Conservation (phyloP, 2,113 vertebrate species). For the Prionailurus bengalensis region DNA sequence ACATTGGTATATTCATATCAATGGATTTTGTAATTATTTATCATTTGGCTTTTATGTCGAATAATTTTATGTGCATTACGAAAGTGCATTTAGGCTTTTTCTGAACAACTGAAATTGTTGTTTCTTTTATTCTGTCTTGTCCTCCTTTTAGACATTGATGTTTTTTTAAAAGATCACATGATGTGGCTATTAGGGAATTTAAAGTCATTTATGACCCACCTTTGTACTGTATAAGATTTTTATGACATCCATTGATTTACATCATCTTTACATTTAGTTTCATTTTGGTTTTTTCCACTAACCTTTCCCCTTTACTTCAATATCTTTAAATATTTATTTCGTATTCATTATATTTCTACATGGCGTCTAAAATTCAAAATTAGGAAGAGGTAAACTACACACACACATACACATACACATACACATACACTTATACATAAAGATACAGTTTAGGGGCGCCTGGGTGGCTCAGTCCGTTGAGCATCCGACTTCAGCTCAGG, state of each 20-base stretch:
- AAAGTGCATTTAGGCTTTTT: not conserved
- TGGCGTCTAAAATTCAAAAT: not conserved
- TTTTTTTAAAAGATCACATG: not conserved
- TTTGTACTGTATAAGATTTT: not conserved
- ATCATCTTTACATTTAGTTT: not conserved
- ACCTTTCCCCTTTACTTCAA: not conserved
- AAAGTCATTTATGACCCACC: not conserved
- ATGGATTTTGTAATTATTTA: not conserved
- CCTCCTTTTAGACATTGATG: not conserved
- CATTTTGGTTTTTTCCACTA: not conserved
- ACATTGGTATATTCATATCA: not conserved
- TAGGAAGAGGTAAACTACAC: not conserved
- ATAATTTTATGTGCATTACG: not conserved
- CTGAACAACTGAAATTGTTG: not conserved
- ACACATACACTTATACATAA: not conserved
- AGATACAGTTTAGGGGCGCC: not conserved
- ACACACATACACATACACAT: not conserved
- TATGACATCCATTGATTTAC: not conserved
- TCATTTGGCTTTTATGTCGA: not conserved
- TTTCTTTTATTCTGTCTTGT: not conserved
- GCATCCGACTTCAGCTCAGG: no score
- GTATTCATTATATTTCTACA: not conserved
- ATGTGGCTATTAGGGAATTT: not conserved
- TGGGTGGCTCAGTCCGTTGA: no score
- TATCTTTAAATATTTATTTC: not conserved